Conservation (phyloP, 2,113 vertebrate genomes). For the Hippolais icterina region DNA sequence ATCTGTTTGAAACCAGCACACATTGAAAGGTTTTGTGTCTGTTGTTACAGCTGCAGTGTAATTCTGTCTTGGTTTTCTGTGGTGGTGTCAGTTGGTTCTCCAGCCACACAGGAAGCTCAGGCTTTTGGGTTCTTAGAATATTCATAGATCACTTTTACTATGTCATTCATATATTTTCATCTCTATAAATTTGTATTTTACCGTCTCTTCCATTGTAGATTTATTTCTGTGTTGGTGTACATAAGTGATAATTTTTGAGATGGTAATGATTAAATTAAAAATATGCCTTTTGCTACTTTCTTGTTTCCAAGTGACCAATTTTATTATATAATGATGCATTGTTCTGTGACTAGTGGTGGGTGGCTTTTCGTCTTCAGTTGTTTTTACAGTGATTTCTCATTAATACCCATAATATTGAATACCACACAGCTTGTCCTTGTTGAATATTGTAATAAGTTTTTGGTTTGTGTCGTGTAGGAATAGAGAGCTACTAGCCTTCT, state of each 20-base stretch:
- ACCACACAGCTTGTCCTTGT: background rate
- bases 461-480: background rate
- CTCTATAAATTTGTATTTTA: background rate
- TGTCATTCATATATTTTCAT: background rate
- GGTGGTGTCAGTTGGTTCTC: background rate
- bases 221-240: background rate
- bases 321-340: background rate
- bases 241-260: background rate
- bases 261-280: background rate
- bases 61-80: background rate
- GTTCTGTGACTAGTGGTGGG: background rate
- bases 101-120: background rate
- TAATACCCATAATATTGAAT: background rate
- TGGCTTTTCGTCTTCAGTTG: background rate
- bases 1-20: too few relatives aligned
- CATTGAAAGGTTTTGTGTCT: background rate
- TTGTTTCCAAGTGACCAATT: background rate
- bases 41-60: background rate
- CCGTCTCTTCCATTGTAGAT: background rate
- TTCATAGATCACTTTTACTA: background rate
- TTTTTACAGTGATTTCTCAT: background rate
- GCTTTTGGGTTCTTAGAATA: background rate
- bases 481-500: background rate
- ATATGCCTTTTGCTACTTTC: background rate
- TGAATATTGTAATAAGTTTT: background rate